phyloP scores from a whole-genome alignment of 2,797 vertebrate genomes.

The Labeo calbasu region DNA sequence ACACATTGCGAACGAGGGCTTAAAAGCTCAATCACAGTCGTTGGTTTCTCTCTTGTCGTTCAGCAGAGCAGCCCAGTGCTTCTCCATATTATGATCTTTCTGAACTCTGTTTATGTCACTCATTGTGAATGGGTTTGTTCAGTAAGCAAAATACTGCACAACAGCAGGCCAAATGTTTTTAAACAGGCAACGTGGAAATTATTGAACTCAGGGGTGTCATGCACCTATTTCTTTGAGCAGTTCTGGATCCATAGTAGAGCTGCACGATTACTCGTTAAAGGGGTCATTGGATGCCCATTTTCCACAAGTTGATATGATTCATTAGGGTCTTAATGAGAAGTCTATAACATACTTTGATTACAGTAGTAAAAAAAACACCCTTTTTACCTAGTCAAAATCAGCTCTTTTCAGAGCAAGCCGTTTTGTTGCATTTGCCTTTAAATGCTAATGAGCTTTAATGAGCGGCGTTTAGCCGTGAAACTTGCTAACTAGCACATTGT shows the following conservation, averaged over 20 bases:
- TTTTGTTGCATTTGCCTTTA: too few species aligned
- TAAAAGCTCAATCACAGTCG: conserved; percentile 19
- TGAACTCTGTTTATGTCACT: conserved; percentile 60
- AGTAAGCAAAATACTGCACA: conserved; percentile 61
- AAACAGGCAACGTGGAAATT: background rate
- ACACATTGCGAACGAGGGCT: conserved; percentile 12
- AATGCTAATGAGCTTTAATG: too few species aligned
- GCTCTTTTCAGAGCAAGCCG: too few species aligned
- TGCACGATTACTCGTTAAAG: too few species aligned
- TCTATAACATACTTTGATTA: too few species aligned
- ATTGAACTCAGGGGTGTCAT: conserved; percentile 7
- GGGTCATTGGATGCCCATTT: too few species aligned
- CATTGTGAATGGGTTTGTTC: conserved; percentile 61
- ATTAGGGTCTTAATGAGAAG: too few species aligned
- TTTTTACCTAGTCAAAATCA: too few species aligned
- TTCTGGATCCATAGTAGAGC: background rate
- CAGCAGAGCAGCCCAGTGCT: conserved; percentile 51
- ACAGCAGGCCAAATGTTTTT: background rate
- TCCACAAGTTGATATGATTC: too few species aligned
- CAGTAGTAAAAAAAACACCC: too few species aligned
- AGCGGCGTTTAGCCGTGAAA: too few species aligned
- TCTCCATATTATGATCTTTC: conserved; percentile 60
- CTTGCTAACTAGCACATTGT: too few species aligned
- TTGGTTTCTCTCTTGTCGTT: conserved; percentile 67
- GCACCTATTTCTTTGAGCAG: background rate